phyloP scores from a whole-genome alignment of 2,797 vertebrate species.

The Morus bassanus region DNA sequence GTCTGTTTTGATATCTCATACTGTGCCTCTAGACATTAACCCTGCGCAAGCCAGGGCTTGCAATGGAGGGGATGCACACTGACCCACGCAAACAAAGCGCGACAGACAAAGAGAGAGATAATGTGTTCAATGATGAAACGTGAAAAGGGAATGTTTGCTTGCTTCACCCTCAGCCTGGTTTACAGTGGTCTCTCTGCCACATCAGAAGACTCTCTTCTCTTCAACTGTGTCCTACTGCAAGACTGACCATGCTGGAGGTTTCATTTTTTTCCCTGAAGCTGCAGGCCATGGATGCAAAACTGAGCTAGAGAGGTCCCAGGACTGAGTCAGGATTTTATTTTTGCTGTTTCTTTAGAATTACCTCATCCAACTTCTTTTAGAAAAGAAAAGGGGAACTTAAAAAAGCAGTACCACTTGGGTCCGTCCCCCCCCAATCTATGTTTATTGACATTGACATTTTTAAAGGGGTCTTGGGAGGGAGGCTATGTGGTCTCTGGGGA shows the following conservation, averaged over 20 bases:
- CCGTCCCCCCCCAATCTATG: not conserved
- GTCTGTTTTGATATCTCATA: not conserved
- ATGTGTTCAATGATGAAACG: fast-evolving
- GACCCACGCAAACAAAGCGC: not conserved
- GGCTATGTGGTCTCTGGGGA: not conserved
- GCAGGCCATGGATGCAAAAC: not conserved
- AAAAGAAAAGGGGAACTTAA: not conserved
- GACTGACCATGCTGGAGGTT: not conserved
- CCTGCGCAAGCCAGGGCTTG: not conserved
- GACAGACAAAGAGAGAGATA: not conserved
- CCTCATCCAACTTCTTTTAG: not conserved
- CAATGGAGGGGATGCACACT: fast-evolving
- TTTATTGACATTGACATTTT: not conserved
- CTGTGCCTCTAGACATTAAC: not conserved
- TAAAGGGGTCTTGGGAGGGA: not conserved
- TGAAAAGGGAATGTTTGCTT: not conserved
- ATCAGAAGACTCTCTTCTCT: not conserved
- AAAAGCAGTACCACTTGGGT: not conserved
- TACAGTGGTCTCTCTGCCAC: not conserved
- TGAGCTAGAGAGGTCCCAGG: not conserved
- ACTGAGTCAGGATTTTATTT: not conserved
- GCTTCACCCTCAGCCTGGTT: not conserved
- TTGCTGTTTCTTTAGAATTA: not conserved
- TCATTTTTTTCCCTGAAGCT: not conserved
- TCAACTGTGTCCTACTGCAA: not conserved